These are phyloP conservation scores for Leucophora obtusa DNA, from an alignment of 2,888 invertebrate genomes.

Conservation along the genomic window DNA sequence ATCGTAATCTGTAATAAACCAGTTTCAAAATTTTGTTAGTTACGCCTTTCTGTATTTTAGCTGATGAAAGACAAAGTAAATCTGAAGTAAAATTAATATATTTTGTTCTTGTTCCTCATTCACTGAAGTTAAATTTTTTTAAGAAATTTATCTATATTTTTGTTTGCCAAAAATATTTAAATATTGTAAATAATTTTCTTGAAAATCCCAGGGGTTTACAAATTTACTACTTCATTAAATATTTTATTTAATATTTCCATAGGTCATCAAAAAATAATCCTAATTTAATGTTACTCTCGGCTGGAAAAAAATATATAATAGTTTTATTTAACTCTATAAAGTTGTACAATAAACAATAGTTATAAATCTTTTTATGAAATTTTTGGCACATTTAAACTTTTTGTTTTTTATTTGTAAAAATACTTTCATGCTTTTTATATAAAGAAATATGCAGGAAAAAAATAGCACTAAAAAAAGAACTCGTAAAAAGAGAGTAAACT, in stretches of 20 bases:
- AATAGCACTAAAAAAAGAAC: not conserved
- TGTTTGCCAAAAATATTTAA: no score
- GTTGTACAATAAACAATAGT: not conserved
- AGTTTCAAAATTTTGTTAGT: no score
- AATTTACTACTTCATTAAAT: no score
- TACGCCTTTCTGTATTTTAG: no score
- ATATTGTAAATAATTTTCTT: no score
- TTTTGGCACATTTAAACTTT: conserved; percentile 45
- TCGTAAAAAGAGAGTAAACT: conserved; percentile 4
- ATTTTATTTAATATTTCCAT: not conserved
- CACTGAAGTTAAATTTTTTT: no score
- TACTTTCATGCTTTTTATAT: not conserved
- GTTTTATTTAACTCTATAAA: not conserved
- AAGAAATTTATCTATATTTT: no score
- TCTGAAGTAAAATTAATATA: no score
- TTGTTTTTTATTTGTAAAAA: conserved; percentile 13
- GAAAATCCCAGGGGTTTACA: no score
- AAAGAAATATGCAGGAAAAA: not conserved
- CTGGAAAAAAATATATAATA: conserved; percentile 1
- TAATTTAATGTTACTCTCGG: not conserved
- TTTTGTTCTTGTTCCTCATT: no score
- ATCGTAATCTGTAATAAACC: no score
- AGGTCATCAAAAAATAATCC: not conserved
- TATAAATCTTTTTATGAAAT: conserved; percentile 40
- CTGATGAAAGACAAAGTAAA: no score